A percentile compares a stretch with the other conserved stretches of the same genome.
Conservation (phyloP, 1,140 invertebrate genomes). For the Daktulosphaira vitifoliae region DNA sequence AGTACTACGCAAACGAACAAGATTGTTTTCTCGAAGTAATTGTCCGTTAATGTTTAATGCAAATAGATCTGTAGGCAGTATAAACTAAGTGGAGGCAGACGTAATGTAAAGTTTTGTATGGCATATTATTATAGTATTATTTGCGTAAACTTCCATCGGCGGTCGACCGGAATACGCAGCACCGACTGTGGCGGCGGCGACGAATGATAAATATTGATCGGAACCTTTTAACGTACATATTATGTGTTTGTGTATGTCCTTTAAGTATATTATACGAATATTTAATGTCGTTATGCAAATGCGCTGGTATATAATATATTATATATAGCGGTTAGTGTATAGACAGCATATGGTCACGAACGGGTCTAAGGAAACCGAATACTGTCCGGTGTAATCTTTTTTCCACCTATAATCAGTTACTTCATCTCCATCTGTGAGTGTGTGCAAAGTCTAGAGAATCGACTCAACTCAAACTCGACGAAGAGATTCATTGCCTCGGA, state of each 20-base stretch:
- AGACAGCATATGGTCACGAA: not conserved
- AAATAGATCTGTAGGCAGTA: too few species aligned
- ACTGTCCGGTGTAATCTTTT: not conserved
- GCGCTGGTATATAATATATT: not conserved
- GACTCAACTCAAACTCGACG: not conserved
- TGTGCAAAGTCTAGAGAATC: not conserved
- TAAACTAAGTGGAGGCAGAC: too few species aligned
- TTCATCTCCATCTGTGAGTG: not conserved
- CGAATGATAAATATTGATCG: constrained; percentile 10
- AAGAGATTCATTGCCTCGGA: constrained; percentile 13
- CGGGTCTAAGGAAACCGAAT: not conserved
- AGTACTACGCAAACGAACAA: too few species aligned
- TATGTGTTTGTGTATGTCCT: too few species aligned
- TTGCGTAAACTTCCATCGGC: too few species aligned
- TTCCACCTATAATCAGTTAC: not conserved
- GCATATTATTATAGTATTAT: not conserved
- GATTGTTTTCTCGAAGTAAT: too few species aligned
- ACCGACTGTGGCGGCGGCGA: not conserved
- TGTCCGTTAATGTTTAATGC: too few species aligned
- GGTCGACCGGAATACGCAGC: too few species aligned
- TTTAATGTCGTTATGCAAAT: constrained; percentile 5
- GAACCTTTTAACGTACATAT: not conserved
- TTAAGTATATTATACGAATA: not conserved
- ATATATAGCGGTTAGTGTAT: not conserved
- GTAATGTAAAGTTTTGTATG: not conserved